A percentile compares a stretch with the other conserved stretches of the same genome.
Evolutionary conservation across 2,888 invertebrate genomes (phyloP).

Genomic region (Papilio gigon): DNA sequence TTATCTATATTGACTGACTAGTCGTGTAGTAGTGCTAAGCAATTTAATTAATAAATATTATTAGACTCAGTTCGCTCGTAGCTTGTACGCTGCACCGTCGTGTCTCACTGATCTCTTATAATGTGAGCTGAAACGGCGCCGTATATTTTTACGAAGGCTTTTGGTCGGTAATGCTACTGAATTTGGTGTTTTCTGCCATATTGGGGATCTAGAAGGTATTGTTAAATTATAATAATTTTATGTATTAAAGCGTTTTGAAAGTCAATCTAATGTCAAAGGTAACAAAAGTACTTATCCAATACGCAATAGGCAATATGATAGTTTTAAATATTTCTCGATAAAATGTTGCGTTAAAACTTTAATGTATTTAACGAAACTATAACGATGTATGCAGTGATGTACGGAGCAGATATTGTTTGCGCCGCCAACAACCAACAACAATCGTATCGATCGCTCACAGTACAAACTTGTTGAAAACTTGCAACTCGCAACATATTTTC

Average conservation of each 20-base stretch:
- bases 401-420: slow-evolving; percentile 14
- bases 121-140: slow-evolving; percentile 75
- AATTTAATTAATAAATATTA: no score
- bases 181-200: slow-evolving; percentile 65
- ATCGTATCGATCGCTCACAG: slow-evolving; percentile 52
- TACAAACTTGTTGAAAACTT: slow-evolving; percentile 53
- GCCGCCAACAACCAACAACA: slow-evolving; percentile 25
- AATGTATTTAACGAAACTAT: background rate
- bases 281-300: no score
- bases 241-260: background rate
- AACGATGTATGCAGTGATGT: background rate
- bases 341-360: background rate
- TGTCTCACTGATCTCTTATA: slow-evolving; percentile 69
- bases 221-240: slow-evolving; percentile 29
- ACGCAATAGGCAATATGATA: no score
- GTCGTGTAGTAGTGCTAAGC: no score
- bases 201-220: slow-evolving; percentile 61
- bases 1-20: no score
- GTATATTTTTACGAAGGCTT: slow-evolving; percentile 77
- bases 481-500: slow-evolving; percentile 47
- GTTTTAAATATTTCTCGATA: background rate
- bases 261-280: background rate
- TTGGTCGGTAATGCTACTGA: slow-evolving; percentile 70
- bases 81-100: slow-evolving; percentile 52
- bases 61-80: slow-evolving; percentile 31